Evolutionary conservation across 1,140 invertebrate genomes (phyloP).

Genomic region (Temnothorax longispinosus): DNA sequence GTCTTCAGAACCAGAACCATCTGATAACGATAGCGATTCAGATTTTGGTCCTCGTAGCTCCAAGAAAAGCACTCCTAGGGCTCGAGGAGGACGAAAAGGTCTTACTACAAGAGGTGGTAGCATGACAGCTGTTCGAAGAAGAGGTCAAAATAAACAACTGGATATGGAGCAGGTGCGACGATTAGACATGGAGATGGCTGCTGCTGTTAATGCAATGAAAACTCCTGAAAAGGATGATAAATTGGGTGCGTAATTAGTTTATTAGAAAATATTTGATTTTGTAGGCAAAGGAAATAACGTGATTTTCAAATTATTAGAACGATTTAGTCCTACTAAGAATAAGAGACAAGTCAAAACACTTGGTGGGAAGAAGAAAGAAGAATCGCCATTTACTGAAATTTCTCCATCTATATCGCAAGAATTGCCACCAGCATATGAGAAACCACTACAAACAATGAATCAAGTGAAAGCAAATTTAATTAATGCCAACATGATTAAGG

Average conservation of each 20-base stretch:
- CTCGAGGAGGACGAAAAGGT: conserved; percentile 83
- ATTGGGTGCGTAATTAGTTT: conserved; percentile 64
- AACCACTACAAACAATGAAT: conserved; percentile 82
- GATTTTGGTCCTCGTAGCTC: conserved; percentile 83
- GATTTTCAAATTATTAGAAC: conserved; percentile 47
- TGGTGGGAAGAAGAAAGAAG: conserved; percentile 79
- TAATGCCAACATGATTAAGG: conserved; percentile 84
- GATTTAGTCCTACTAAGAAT: conserved; percentile 60
- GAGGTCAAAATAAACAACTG: conserved; percentile 81
- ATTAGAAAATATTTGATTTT: background rate
- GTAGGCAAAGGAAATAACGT: background rate
- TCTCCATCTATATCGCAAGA: conserved; percentile 57
- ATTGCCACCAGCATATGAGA: conserved; percentile 63
- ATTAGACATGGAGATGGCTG: conserved; percentile 85
- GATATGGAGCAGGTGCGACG: conserved; percentile 83
- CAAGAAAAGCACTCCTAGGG: conserved; percentile 76
- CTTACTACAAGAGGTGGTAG: conserved; percentile 83
- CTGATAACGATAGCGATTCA: conserved; percentile 84
- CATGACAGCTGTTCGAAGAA: conserved; percentile 75
- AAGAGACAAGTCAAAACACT: conserved; percentile 78
- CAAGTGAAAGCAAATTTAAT: conserved; percentile 84
- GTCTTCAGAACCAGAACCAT: conserved; percentile 82
- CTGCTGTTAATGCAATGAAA: conserved; percentile 84
- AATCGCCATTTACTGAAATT: conserved; percentile 61
- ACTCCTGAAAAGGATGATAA: conserved; percentile 81